phyloP scores from a whole-genome alignment of 2,113 vertebrate species.

The Kryptolebias marmoratus region DNA sequence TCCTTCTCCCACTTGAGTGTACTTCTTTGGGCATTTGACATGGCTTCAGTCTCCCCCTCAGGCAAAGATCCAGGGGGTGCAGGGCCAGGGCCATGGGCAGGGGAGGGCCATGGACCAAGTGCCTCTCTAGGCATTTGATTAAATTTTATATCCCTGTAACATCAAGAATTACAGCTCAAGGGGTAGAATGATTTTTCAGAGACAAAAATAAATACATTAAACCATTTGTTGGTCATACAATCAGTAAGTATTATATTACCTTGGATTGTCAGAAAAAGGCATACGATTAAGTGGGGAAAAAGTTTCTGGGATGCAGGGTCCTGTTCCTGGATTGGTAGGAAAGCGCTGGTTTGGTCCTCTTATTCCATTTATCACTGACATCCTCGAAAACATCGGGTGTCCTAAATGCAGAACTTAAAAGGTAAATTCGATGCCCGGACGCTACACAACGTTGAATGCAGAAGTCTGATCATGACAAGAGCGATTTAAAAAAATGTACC shows the following conservation, averaged over 20 bases:
- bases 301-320: conserved; percentile 80
- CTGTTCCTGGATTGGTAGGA: conserved; percentile 83
- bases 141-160: conserved; percentile 89
- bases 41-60: conserved; percentile 90
- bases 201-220: neutral
- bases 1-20: conserved; percentile 99
- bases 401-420: conserved; percentile 69
- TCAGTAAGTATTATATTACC: conserved; percentile 54
- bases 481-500: conserved; percentile 70
- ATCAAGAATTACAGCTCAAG: neutral
- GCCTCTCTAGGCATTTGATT: conserved; percentile 86
- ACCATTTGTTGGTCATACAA: neutral
- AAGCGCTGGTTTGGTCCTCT: conserved; percentile 89
- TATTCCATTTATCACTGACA: conserved; percentile 93
- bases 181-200: neutral
- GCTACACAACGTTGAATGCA: neutral
- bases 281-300: conserved; percentile 87
- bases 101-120: conserved; percentile 82
- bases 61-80: conserved; percentile 77
- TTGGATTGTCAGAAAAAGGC: conserved; percentile 86
- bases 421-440: neutral
- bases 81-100: conserved; percentile 68
- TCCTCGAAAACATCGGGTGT: conserved; percentile 88
- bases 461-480: neutral
- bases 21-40: conserved; percentile 95